phyloP scores from a whole-genome alignment of 2,888 invertebrate genomes.

The Nephrotoma guestfalica region DNA sequence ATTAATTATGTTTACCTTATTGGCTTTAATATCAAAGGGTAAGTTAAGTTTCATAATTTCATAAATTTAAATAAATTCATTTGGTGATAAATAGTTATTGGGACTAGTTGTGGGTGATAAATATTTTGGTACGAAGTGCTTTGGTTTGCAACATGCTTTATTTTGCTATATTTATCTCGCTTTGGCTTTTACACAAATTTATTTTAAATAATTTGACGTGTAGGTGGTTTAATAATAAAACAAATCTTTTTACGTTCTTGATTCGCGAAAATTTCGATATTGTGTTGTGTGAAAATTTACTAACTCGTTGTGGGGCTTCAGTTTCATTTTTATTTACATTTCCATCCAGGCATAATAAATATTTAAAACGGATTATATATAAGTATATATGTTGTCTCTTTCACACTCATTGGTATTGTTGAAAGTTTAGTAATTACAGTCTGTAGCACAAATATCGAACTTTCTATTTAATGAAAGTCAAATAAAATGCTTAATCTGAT shows the following conservation, averaged over 20 bases:
- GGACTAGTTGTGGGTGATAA: not conserved
- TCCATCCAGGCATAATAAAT: too few species aligned
- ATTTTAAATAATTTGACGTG: not conserved
- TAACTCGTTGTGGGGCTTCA: not conserved
- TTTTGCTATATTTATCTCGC: not conserved
- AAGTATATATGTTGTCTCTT: too few species aligned
- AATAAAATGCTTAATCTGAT: too few species aligned
- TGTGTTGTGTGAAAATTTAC: not conserved
- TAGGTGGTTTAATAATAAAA: not conserved
- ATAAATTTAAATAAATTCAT: not conserved
- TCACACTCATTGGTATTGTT: too few species aligned
- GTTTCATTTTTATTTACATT: too few species aligned
- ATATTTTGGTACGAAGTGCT: not conserved
- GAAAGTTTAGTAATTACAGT: too few species aligned
- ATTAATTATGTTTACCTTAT: slow-evolving; percentile 7
- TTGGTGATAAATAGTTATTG: not conserved
- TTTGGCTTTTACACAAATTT: not conserved
- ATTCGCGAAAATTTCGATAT: not conserved
- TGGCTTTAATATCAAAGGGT: slow-evolving; percentile 8
- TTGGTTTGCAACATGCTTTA: not conserved
- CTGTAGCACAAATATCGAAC: too few species aligned
- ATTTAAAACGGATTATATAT: too few species aligned
- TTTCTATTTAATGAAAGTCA: too few species aligned
- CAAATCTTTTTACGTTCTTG: not conserved
- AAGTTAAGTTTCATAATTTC: slow-evolving; percentile 1